Base-by-base conservation (phyloP, 2,888 invertebrate genomes). In the Leptopilina drosophilae region DNA sequence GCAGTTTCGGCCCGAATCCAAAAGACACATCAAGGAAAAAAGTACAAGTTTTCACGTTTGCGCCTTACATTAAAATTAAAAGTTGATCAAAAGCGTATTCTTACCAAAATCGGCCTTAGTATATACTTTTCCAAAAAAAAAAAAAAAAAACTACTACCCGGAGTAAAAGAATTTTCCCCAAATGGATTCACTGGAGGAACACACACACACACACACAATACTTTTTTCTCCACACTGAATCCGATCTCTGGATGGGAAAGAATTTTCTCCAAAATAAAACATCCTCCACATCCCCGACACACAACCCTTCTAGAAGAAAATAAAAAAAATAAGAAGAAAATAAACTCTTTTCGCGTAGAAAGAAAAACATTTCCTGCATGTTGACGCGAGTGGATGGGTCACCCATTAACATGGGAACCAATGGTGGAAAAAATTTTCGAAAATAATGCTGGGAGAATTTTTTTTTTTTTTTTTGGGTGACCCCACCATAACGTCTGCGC, bases 31-130 rank as follows among this genome's bases (percentile, higher is more conserved):
- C 89, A 90, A 90, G 90, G 89, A 90, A 90, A 73, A 91, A 91
- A 91, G 90, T 90, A 91, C 90, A 91, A 91, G 90, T 91, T 90
- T 90, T 91, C 91, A 91, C 91, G 90, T 91, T 88, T 91, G 91
- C 91, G 91, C 91, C 91, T 91, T 91, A 91, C 89, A 90, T 89
- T 90, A 90, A 90, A 90, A 90, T 89, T 90, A 91, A 91, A 90
- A 90, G 89, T 90, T 90, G 89, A 91, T 90, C 90, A 91, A 90
- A 91, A 89, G 89, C 89, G 89, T 90, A 90, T 90, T 90, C 90
- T 90, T 90, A 90, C 90, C 90, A 91, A 90, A 91, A 91, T 91
- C 90, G 90, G 91, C 90, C 91, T 91, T 91, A 90, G 90, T 90
- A 90, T 90, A 90, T 90, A 90, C 89, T 90, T 90, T 90, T 89